A percentile compares a stretch with the other conserved stretches of the same genome.
phyloP scores from a whole-genome alignment of 2,888 invertebrate species.

The Choreutis nemorana region DNA sequence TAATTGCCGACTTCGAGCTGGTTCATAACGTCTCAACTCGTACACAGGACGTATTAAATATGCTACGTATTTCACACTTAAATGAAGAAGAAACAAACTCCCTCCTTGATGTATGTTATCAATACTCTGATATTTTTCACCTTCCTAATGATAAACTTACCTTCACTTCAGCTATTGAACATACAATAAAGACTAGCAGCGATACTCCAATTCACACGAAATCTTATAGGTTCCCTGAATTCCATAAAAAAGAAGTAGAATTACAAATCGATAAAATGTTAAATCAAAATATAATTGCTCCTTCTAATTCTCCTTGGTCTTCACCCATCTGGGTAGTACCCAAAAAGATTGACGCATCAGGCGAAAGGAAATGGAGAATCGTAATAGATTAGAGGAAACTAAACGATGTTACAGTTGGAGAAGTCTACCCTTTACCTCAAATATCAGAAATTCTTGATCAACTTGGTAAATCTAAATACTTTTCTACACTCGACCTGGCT shows the following conservation, averaged over 20 bases:
- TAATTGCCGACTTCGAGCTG: not conserved
- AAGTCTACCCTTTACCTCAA: slow-evolving; percentile 12
- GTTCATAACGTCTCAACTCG: not conserved
- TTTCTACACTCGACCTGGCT: slow-evolving; percentile 14
- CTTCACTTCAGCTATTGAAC: not conserved
- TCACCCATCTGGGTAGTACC: slow-evolving; percentile 16
- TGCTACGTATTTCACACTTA: not conserved
- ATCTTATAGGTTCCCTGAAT: not conserved
- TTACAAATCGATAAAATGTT: slow-evolving; percentile 11
- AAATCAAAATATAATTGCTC: slow-evolving; percentile 14
- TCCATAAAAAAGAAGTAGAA: not conserved
- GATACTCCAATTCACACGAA: slow-evolving; percentile 1
- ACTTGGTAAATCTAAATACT: slow-evolving; percentile 13
- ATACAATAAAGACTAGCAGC: not conserved
- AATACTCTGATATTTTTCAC: slow-evolving; percentile 1
- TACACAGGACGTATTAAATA: not conserved
- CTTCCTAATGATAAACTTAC: slow-evolving; percentile 6
- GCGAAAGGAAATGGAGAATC: slow-evolving; percentile 7
- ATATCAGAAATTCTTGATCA: slow-evolving; percentile 13
- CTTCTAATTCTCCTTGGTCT: slow-evolving; percentile 14
- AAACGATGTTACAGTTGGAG: slow-evolving; percentile 12
- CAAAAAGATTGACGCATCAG: slow-evolving; percentile 12
- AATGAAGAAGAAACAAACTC: slow-evolving; percentile 3
- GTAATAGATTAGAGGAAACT: slow-evolving; percentile 10
- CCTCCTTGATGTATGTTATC: not conserved